Evolutionary conservation across 1,140 invertebrate genomes (phyloP), one percentile per base, ranked within the genome.

Genomic region (Listronotus bonariensis): DNA sequence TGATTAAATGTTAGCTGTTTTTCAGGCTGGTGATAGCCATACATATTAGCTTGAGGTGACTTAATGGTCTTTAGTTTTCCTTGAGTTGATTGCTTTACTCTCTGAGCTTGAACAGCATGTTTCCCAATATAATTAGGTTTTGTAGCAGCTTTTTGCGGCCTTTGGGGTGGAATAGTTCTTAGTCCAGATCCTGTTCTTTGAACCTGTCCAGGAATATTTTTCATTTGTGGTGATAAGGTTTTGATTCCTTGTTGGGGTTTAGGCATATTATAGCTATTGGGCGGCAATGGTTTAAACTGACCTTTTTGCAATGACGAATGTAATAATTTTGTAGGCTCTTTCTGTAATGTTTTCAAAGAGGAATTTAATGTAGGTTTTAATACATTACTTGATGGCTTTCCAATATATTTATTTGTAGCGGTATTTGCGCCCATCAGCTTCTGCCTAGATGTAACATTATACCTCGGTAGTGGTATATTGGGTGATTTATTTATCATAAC

Each of bases 51-150:
- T 5, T 41, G 31, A 14, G 41, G 45, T 32, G 41, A 17, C 15
- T 66, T 65, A 10, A 67, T 43, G 9, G 38, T 53, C 36, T 63
- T 70, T 26, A 70, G 20, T 54, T 72, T 74, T 9, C 54, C 36
- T 31, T 67, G 58, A 7, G 57, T 41, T 10, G 15, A 15, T 14
- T 51, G 57, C n/a, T 66, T 54, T 8, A 72, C 59, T 69, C 78
- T 79, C 57, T 78, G 77, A 4, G 75, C 77, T 71, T 79, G 77
- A 53, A 76, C 72, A 6, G 77, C 77, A 67, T 79, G 77, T 68
- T 79, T 79, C 8, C 76, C 76, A 9, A 77, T 76, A 57, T 77
- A 77, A 67, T 77, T 77, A 10, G 74, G 68, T 64, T 75, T 76
- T 46, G 71, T 76, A 7, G 74, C 46, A 4, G 69, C 43, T 63